Conservation (phyloP, 2,888 invertebrate genomes). For the Cosmorhoe ocellata region DNA sequence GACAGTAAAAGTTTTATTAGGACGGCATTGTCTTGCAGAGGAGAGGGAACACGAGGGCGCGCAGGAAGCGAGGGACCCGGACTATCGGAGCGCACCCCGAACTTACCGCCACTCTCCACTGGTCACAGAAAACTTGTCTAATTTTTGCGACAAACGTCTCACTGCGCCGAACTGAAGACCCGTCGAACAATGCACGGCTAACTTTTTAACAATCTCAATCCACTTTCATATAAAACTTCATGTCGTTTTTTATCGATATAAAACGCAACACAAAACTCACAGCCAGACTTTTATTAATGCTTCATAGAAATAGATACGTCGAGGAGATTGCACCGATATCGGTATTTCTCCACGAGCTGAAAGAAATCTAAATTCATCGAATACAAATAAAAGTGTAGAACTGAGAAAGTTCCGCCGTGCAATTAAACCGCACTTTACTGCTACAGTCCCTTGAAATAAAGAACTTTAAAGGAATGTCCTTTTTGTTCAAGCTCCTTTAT, state of each 20-base stretch:
- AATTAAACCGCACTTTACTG: constrained; percentile 79
- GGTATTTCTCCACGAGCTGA: constrained; percentile 48
- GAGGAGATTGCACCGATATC: constrained; percentile 52
- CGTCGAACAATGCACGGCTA: constrained; percentile 21
- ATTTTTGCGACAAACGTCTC: constrained; percentile 62
- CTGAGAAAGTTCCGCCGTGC: constrained; percentile 68
- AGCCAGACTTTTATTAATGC: constrained; percentile 42
- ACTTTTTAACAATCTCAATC: constrained; percentile 26
- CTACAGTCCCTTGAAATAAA: constrained; percentile 77
- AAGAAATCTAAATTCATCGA: constrained; percentile 70
- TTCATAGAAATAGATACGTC: constrained; percentile 41
- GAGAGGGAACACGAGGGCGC: constrained; percentile 27
- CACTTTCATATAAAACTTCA: constrained; percentile 19
- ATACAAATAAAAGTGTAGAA: constrained; percentile 64
- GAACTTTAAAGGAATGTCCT: constrained; percentile 72
- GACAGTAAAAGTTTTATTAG: constrained; percentile 77
- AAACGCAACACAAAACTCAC: constrained; percentile 25
- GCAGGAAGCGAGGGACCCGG: constrained; percentile 35
- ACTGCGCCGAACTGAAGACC: constrained; percentile 35
- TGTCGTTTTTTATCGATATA: constrained; percentile 15
- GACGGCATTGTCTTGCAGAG: constrained; percentile 56
- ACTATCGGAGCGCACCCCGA: constrained; percentile 32
- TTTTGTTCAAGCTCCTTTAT: constrained; percentile 52
- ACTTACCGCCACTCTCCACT: constrained; percentile 45
- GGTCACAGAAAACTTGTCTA: constrained; percentile 59